phyloP scores from a whole-genome alignment of 35 echinoderm and acorn worm genomes.

The Lytechinus pictus region DNA sequence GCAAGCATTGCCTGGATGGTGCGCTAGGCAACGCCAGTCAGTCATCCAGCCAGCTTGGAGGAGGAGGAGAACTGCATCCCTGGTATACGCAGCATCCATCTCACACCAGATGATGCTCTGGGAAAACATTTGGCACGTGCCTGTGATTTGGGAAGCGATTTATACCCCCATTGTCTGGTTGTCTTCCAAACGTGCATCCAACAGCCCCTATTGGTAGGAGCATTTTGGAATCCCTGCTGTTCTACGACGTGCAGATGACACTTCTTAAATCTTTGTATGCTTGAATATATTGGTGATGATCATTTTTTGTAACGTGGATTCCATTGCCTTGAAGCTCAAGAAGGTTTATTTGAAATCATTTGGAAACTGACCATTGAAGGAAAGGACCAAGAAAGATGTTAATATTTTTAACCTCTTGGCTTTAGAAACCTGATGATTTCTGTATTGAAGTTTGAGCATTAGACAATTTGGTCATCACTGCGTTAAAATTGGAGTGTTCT shows the following conservation, averaged over 20 bases:
- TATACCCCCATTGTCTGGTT: neutral
- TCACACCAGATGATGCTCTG: neutral
- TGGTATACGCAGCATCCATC: neutral
- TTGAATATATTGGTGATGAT: neutral
- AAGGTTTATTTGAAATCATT: neutral
- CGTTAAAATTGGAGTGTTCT: neutral
- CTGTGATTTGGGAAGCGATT: neutral
- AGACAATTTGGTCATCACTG: too few relatives aligned
- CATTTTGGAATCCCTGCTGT: neutral
- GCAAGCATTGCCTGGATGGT: slow-evolving; percentile 17
- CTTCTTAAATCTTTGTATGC: neutral
- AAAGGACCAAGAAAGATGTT: neutral
- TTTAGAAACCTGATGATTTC: neutral
- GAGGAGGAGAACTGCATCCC: neutral
- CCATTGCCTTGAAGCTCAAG: neutral
- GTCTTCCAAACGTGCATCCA: neutral
- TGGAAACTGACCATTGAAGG: neutral
- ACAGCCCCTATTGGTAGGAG: neutral
- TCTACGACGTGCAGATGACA: neutral
- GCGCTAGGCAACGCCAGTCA: neutral
- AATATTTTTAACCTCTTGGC: neutral
- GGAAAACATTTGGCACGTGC: slow-evolving; percentile 23
- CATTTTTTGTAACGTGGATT: neutral
- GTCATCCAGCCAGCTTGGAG: neutral
- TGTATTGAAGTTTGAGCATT: too few relatives aligned